phyloP scores from a whole-genome alignment of 1,140 invertebrate species.

The Anadara kagoshimensis region DNA sequence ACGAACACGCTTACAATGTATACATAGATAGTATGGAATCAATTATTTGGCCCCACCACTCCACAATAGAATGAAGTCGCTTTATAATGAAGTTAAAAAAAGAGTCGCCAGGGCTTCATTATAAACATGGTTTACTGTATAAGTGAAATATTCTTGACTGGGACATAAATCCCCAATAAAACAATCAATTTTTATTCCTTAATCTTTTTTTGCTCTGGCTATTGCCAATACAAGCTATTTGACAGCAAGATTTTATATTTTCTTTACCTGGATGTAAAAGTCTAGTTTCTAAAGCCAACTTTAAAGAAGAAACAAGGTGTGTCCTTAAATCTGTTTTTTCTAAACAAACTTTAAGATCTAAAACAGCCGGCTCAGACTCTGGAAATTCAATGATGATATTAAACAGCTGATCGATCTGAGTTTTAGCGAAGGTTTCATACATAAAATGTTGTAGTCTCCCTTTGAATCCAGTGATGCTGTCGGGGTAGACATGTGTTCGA shows the following conservation, averaged over 20 bases:
- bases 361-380: slow-evolving; percentile 93
- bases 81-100: no score
- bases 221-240: background rate
- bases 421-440: slow-evolving; percentile 90
- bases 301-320: slow-evolving; percentile 85
- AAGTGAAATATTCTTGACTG: no score
- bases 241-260: background rate
- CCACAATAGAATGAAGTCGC: no score
- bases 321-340: slow-evolving; percentile 87
- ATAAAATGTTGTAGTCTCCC: slow-evolving; percentile 84
- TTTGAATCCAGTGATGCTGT: slow-evolving; percentile 70
- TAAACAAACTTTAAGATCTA: slow-evolving; percentile 91
- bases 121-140: no score
- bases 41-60: no score
- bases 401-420: slow-evolving; percentile 93
- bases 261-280: slow-evolving; percentile 72
- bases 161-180: no score
- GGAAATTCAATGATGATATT: slow-evolving; percentile 98
- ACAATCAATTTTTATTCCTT: no score
- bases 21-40: no score
- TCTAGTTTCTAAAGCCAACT: slow-evolving; percentile 79
- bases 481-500: slow-evolving; percentile 75
- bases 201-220: background rate
- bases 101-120: no score
- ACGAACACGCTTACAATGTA: no score